A percentile compares a stretch with the other conserved stretches of the same genome.
Conservation (phyloP, 2,797 vertebrate species). For the Arrhamphus sclerolepis region DNA sequence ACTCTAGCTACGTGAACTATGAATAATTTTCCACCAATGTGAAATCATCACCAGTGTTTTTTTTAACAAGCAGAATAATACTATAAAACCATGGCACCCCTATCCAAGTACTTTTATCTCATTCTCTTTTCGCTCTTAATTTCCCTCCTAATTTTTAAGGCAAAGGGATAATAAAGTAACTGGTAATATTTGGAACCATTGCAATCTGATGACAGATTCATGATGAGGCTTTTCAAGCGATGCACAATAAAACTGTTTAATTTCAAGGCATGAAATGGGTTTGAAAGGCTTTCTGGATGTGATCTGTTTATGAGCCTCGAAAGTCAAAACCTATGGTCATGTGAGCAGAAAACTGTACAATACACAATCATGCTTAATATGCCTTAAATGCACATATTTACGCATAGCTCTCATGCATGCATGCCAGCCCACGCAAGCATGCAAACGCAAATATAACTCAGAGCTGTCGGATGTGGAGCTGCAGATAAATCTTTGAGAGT, state of each 20-base stretch:
- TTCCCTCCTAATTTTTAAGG: conserved; percentile 50
- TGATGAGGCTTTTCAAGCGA: conserved; percentile 60
- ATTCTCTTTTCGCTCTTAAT: conserved; percentile 41
- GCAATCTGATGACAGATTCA: conserved; percentile 68
- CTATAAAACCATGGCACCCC: conserved; percentile 44
- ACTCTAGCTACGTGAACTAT: conserved; percentile 44
- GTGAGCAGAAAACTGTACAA: conserved; percentile 25
- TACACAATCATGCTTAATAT: conserved; percentile 19
- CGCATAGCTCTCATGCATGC: conserved; percentile 19
- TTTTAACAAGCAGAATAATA: conserved; percentile 64
- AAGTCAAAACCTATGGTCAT: conserved; percentile 54
- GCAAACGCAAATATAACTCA: conserved; percentile 16
- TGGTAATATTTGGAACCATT: conserved; percentile 47
- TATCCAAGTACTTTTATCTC: conserved; percentile 57
- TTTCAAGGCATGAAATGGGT: conserved; percentile 43
- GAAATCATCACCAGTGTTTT: conserved; percentile 58
- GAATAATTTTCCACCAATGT: conserved; percentile 60
- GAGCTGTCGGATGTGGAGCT: conserved; percentile 49
- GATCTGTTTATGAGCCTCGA: conserved; percentile 59
- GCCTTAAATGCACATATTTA: conserved; percentile 23
- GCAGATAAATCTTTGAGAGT: conserved; percentile 53
- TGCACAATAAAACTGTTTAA: conserved; percentile 59
- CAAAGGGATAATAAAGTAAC: conserved; percentile 47
- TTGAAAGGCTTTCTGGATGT: conserved; percentile 51
- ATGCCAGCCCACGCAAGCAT: conserved; percentile 25